These are phyloP conservation scores for Poliocrania exsul DNA, from an alignment of 2,797 vertebrate genomes.

Conservation along the genomic window DNA sequence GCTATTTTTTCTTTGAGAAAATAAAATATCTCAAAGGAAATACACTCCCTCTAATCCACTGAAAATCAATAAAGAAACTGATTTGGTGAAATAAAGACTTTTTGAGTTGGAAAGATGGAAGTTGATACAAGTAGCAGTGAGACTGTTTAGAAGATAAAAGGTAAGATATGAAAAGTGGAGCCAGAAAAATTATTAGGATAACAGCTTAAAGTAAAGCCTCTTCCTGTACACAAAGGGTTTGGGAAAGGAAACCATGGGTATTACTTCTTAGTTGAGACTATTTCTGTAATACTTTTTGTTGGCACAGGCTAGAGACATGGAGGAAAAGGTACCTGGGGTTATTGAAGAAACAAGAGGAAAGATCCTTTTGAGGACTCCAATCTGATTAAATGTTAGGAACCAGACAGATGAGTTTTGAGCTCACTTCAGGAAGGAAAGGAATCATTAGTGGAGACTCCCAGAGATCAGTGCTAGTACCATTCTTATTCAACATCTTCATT, in stretches of 20 bases:
- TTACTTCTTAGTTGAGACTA: neutral
- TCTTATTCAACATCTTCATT: neutral
- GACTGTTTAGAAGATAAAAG: neutral
- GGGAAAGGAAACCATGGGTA: neutral
- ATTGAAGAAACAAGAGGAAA: neutral
- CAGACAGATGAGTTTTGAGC: neutral
- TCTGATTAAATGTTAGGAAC: neutral
- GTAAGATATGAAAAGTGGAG: neutral
- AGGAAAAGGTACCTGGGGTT: neutral
- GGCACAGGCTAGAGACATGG: neutral
- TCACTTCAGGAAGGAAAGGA: neutral
- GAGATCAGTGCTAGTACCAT: neutral
- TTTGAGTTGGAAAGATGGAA: neutral
- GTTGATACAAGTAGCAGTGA: neutral
- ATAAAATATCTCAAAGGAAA: neutral
- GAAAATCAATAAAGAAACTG: neutral
- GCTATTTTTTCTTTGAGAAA: neutral
- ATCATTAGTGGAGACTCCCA: neutral
- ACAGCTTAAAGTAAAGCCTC: neutral
- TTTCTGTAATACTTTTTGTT: neutral
- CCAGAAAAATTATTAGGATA: neutral
- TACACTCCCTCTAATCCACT: neutral
- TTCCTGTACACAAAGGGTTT: neutral
- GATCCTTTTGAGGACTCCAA: neutral
- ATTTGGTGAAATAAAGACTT: neutral